Conservation (phyloP, 2,888 invertebrate species). For the Gandaritis pyraliata region DNA sequence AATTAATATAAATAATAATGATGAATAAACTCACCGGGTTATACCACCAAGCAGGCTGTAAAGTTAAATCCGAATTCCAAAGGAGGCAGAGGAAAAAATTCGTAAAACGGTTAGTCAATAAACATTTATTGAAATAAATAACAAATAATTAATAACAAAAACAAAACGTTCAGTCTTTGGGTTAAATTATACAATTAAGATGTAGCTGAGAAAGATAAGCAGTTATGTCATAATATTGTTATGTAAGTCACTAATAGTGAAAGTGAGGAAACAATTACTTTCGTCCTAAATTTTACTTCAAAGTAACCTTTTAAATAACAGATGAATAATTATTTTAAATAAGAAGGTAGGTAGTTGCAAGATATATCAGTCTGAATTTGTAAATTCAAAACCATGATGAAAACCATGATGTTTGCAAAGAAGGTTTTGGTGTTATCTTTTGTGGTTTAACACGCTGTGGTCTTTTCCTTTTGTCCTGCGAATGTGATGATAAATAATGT, state of each 20-base stretch:
- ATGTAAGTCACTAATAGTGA: not conserved
- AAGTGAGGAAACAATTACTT: not conserved
- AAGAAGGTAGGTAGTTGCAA: too few species aligned
- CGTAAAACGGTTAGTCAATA: slow-evolving; percentile 36
- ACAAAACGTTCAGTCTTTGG: slow-evolving; percentile 24
- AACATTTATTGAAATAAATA: slow-evolving; percentile 44
- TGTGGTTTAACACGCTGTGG: slow-evolving; percentile 47
- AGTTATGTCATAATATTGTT: not conserved
- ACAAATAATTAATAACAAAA: slow-evolving; percentile 29
- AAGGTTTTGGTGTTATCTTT: slow-evolving; percentile 52
- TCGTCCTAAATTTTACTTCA: too few species aligned
- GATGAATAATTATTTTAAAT: too few species aligned
- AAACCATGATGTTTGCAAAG: slow-evolving; percentile 47
- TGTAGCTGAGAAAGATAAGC: not conserved
- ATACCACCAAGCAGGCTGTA: slow-evolving; percentile 96
- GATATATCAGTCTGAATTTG: slow-evolving; percentile 33
- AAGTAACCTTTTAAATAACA: too few species aligned
- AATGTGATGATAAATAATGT: slow-evolving; percentile 41
- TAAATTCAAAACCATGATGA: slow-evolving; percentile 45
- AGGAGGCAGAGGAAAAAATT: slow-evolving; percentile 59
- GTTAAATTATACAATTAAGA: slow-evolving; percentile 20
- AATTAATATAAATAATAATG: slow-evolving; percentile 11
- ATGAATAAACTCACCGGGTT: slow-evolving; percentile 91
- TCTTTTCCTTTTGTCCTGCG: slow-evolving; percentile 66
- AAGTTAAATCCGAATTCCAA: slow-evolving; percentile 59